A percentile compares a stretch with the other conserved stretches of the same genome.
These are phyloP conservation scores for Nephrotoma appendiculata DNA, from an alignment of 2,888 invertebrate genomes.

Conservation along the genomic window DNA sequence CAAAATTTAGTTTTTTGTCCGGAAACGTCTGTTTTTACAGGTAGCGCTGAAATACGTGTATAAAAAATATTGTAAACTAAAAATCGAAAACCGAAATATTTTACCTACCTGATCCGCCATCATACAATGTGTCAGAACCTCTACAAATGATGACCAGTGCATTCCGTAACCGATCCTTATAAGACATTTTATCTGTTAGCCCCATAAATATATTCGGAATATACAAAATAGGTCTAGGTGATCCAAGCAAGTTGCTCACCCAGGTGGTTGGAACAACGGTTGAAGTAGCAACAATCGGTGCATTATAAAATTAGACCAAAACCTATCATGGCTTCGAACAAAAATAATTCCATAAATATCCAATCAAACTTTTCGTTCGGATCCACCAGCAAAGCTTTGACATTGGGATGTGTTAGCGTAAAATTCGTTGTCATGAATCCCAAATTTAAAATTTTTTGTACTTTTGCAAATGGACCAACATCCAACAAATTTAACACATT, in stretches of 20 bases:
- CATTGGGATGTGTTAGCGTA: constrained; percentile 6
- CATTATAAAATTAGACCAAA: constrained; percentile 19
- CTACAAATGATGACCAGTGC: constrained; percentile 20
- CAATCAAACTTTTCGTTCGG: constrained; percentile 19
- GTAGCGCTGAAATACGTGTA: not conserved
- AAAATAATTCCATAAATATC: constrained; percentile 18
- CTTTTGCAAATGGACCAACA: not conserved
- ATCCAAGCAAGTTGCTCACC: constrained; percentile 14
- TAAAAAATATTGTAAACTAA: not conserved
- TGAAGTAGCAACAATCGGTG: constrained; percentile 17
- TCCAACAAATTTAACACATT: not conserved
- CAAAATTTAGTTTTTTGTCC: constrained; percentile 18
- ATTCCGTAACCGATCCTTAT: constrained; percentile 25
- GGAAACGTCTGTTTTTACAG: constrained; percentile 23
- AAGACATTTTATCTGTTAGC: constrained; percentile 26
- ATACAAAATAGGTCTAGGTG: constrained; percentile 27
- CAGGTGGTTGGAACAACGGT: constrained; percentile 16
- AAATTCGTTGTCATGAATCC: constrained; percentile 7
- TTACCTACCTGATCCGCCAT: constrained; percentile 20
- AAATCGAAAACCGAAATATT: not conserved
- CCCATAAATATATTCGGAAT: constrained; percentile 21
- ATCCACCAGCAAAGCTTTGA: constrained; percentile 7
- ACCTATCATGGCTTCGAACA: constrained; percentile 19
- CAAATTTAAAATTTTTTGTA: not conserved
- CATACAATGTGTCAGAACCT: constrained; percentile 17